A percentile compares a stretch with the other conserved stretches of the same genome.
Conservation (phyloP, 2,888 invertebrate species). For the Myathropa florea region DNA sequence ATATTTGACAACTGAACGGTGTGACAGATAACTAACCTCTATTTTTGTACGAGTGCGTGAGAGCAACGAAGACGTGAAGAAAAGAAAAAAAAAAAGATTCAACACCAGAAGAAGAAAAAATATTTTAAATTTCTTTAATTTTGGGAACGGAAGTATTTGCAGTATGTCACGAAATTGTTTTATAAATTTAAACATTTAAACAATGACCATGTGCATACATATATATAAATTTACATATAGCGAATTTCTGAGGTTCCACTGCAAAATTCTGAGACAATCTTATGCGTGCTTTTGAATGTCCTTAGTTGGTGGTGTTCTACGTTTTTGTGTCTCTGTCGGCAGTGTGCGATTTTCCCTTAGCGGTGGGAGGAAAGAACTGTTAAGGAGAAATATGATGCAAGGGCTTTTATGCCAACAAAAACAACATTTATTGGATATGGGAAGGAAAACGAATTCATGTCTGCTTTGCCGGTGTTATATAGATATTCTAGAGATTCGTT, state of each 20-base stretch:
- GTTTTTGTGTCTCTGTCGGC: not conserved
- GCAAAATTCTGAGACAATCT: not conserved
- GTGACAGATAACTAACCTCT: conserved; percentile 70
- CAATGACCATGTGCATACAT: not conserved
- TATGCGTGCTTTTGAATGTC: conserved; percentile 7
- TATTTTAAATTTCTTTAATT: not conserved
- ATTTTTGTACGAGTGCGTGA: conserved; percentile 67
- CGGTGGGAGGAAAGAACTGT: not conserved
- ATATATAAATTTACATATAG: not conserved
- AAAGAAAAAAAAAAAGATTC: conserved; percentile 12
- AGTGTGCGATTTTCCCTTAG: not conserved
- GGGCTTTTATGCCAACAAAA: not conserved
- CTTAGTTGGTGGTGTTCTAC: conserved; percentile 3
- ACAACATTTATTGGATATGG: not conserved
- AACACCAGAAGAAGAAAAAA: conserved; percentile 15
- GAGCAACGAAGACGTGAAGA: conserved; percentile 64
- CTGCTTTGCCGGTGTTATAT: conserved; percentile 10
- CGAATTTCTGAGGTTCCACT: not conserved
- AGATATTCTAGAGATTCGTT: not conserved
- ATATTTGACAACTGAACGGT: conserved; percentile 63
- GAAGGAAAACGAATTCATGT: not conserved
- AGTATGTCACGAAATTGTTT: conserved; percentile 32
- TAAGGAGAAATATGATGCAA: conserved; percentile 36
- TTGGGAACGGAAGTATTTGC: conserved; percentile 29
- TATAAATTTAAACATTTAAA: not conserved